Conservation (phyloP, 2,797 vertebrate genomes). For the Ptychobarbus kaznakovi region DNA sequence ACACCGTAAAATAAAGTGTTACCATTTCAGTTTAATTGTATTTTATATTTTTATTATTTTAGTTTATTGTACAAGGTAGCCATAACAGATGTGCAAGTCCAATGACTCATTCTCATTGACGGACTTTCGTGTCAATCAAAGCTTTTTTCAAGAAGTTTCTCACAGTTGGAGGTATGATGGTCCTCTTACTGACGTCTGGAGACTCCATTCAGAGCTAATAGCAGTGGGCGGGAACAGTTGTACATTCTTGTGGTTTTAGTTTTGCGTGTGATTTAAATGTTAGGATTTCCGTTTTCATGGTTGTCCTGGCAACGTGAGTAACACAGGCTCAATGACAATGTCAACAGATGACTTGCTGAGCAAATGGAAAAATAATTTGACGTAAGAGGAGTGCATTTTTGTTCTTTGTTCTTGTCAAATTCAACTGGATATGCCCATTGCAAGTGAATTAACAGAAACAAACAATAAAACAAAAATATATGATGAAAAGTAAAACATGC, state of each 20-base stretch:
- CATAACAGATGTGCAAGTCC: background rate
- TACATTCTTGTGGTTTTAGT: constrained; percentile 63
- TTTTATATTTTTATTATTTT: background rate
- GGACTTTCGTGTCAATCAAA: background rate
- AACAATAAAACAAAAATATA: background rate
- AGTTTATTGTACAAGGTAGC: background rate
- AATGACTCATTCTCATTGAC: constrained; percentile 1
- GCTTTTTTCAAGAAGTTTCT: constrained; percentile 39
- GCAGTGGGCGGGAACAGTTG: constrained; percentile 50
- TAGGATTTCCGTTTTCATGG: constrained; percentile 59
- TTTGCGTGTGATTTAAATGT: constrained; percentile 62
- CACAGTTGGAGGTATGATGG: constrained; percentile 19
- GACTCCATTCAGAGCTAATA: constrained; percentile 35
- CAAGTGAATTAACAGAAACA: background rate
- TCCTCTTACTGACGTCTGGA: constrained; percentile 51
- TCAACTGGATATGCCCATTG: background rate
- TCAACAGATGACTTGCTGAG: constrained; percentile 56
- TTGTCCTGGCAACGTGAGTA: constrained; percentile 60
- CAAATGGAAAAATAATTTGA: constrained; percentile 63
- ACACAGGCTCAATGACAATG: constrained; percentile 53
- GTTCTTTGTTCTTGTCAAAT: background rate
- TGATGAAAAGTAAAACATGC: background rate
- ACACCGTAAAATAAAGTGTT: background rate
- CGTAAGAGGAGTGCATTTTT: background rate
- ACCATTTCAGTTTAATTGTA: background rate